Percentiles rank a stretch among this genome's conserved stretches.
These are phyloP conservation scores for Synanthedon tipuliformis DNA, from an alignment of 2,888 invertebrate species.

Conservation along the genomic window DNA sequence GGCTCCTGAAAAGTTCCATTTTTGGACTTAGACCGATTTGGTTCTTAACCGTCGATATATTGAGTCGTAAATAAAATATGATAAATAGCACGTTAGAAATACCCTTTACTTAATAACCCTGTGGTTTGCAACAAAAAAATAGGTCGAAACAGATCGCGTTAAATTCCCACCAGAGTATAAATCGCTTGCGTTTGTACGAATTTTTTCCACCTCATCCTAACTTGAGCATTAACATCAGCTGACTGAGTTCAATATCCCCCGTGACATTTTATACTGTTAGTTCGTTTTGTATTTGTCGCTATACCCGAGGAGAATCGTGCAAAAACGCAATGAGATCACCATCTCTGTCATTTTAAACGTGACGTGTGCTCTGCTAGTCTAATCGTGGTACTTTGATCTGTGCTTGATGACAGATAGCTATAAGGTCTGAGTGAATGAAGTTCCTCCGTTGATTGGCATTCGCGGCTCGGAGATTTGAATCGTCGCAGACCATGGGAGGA, in stretches of 20 bases:
- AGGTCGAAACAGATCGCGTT: constrained; percentile 11
- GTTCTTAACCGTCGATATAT: too few species aligned
- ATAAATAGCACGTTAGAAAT: too few species aligned
- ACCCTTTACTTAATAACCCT: too few species aligned
- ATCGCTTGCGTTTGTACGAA: neutral
- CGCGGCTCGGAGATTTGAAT: neutral
- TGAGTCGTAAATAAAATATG: too few species aligned
- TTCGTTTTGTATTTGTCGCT: constrained; percentile 1
- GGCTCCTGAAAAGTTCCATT: too few species aligned
- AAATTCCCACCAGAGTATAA: constrained; percentile 20
- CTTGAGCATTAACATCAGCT: neutral
- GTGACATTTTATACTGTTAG: too few species aligned
- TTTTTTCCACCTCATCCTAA: neutral
- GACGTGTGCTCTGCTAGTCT: constrained; percentile 21
- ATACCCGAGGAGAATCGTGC: constrained; percentile 43
- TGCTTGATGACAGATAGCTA: constrained; percentile 20
- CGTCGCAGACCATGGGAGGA: constrained; percentile 1
- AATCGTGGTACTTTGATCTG: constrained; percentile 9
- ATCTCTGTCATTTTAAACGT: constrained; percentile 36
- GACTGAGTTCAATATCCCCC: too few species aligned
- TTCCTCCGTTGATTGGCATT: neutral
- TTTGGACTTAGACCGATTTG: too few species aligned
- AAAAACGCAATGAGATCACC: constrained; percentile 62
- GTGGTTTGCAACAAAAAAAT: too few species aligned
- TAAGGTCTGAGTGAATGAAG: constrained; percentile 3